Conservation (phyloP, 2,113 vertebrate species). For the Toxotes jaculatrix region DNA sequence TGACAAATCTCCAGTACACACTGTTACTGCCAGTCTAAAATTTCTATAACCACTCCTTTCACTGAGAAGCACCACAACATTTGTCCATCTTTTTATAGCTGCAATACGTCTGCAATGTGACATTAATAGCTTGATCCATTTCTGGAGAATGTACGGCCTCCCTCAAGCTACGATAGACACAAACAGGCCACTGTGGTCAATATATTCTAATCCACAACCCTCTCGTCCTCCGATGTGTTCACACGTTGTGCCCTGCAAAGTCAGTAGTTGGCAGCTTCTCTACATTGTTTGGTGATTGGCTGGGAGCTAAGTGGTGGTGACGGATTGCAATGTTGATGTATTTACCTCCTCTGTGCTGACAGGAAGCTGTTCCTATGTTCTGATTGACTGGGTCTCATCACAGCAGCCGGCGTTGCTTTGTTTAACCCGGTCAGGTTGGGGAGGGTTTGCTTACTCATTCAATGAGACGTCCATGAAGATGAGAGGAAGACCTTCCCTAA, state of each 20-base stretch:
- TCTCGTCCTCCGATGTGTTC: constrained; percentile 59
- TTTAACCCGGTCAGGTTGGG: constrained; percentile 73
- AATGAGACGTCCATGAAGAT: constrained; percentile 79
- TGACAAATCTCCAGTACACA: constrained; percentile 3
- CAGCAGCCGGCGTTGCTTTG: constrained; percentile 70
- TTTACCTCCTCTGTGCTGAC: constrained; percentile 77
- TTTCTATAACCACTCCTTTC: background rate
- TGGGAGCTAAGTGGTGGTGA: constrained; percentile 73
- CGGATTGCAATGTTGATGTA: constrained; percentile 78
- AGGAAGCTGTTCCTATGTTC: constrained; percentile 65
- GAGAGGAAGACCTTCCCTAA: constrained; percentile 79
- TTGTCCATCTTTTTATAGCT: constrained; percentile 56
- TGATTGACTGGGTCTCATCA: constrained; percentile 76
- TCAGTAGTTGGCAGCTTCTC: constrained; percentile 61
- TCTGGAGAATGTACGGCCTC: constrained; percentile 18
- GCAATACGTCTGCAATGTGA: constrained; percentile 42
- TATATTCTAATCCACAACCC: constrained; percentile 54
- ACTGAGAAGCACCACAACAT: constrained; percentile 16
- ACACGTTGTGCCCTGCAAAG: constrained; percentile 44
- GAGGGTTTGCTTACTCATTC: constrained; percentile 79
- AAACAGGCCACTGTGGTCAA: constrained; percentile 42
- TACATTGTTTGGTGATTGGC: constrained; percentile 76
- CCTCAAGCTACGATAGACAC: constrained; percentile 36
- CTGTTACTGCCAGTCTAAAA: constrained; percentile 2
- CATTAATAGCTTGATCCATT: constrained; percentile 61